Evolutionary conservation across 2,113 vertebrate species (phyloP).

Genomic region (Saccopteryx leptura): DNA sequence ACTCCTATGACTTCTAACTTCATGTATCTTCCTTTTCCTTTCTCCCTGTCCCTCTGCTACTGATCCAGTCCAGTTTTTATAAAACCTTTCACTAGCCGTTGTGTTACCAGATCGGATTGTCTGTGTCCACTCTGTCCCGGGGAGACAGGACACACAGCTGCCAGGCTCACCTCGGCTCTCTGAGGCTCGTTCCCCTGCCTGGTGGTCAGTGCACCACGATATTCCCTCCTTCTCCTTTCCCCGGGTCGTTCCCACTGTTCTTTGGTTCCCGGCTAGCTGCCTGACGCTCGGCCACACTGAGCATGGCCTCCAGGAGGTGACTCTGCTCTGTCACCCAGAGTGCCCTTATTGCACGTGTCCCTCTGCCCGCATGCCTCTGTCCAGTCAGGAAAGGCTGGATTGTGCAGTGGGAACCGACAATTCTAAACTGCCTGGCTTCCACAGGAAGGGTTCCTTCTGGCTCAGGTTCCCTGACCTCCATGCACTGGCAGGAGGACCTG

Average conservation of each 20-base stretch:
- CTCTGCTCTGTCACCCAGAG: background rate
- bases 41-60: background rate
- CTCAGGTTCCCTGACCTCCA: background rate
- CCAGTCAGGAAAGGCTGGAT: background rate
- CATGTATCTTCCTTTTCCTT: background rate
- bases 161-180: accelerated
- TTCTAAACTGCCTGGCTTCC: background rate
- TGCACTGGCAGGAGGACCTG: background rate
- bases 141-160: background rate
- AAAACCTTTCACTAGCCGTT: background rate
- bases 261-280: background rate
- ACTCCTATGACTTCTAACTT: background rate
- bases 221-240: background rate
- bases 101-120: background rate
- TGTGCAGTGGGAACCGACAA: background rate
- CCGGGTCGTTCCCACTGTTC: background rate
- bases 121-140: background rate
- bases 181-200: accelerated
- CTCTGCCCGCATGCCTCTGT: accelerated
- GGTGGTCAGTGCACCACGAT: accelerated
- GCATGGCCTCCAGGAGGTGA: background rate
- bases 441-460: background rate
- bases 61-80: background rate
- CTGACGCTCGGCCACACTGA: background rate
- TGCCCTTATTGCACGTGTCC: background rate